These are phyloP conservation scores for Alcedo atthis DNA, from an alignment of 2,797 vertebrate genomes.

Conservation along the genomic window DNA sequence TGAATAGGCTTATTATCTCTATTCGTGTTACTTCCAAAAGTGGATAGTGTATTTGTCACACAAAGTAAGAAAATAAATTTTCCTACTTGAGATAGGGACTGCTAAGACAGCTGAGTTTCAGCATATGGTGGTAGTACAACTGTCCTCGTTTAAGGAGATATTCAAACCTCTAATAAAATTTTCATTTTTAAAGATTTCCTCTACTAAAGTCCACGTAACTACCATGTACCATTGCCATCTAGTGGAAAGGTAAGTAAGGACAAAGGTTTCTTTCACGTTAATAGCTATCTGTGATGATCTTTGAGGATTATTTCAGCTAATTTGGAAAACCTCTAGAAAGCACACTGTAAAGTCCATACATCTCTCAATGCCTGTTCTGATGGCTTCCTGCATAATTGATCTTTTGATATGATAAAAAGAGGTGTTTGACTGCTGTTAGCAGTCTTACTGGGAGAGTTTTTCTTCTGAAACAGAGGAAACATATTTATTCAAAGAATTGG, in stretches of 20 bases:
- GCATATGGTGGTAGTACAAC: background rate
- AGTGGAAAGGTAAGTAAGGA: constrained; percentile 69
- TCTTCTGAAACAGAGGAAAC: background rate
- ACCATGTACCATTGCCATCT: constrained; percentile 64
- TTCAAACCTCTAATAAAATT: background rate
- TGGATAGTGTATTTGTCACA: background rate
- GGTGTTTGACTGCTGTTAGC: background rate
- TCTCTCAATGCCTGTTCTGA: background rate
- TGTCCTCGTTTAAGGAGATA: background rate
- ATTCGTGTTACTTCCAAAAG: background rate
- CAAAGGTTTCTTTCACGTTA: background rate
- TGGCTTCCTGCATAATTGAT: background rate
- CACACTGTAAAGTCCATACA: background rate
- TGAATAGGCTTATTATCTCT: background rate
- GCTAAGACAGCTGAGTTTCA: constrained; percentile 11
- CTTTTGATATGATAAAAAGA: background rate
- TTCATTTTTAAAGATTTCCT: background rate
- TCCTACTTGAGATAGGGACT: background rate
- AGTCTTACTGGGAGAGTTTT: background rate
- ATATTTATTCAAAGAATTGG: no score
- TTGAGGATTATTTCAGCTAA: background rate
- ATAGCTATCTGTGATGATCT: background rate
- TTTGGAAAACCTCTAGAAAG: background rate
- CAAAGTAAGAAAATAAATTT: constrained; percentile 14
- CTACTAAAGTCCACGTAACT: background rate